A percentile compares a stretch with the other conserved stretches of the same genome.
Conservation (phyloP, 2,797 vertebrate genomes). For the Buceros bicornis region DNA sequence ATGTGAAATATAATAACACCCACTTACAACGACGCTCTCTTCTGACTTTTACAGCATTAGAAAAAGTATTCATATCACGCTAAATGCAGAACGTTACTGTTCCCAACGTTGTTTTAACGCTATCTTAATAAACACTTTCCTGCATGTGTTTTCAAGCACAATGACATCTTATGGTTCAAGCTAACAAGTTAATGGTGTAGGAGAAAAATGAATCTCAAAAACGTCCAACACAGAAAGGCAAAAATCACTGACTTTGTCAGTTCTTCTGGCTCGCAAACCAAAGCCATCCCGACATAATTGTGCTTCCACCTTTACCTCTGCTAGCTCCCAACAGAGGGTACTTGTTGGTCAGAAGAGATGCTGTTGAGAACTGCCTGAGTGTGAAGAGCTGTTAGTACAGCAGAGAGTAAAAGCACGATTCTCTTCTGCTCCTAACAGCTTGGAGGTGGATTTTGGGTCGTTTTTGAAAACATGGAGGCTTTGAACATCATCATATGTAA, state of each 20-base stretch:
- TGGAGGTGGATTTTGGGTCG: neutral
- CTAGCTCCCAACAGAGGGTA: neutral
- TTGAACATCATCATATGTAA: neutral
- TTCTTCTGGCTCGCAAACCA: neutral
- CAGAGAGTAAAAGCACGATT: accelerated
- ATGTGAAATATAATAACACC: neutral
- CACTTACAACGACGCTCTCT: neutral
- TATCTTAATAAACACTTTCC: neutral
- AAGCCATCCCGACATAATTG: neutral
- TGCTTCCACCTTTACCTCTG: neutral
- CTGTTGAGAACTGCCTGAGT: neutral
- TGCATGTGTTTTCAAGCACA: neutral
- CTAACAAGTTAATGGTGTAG: neutral
- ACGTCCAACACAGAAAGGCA: neutral
- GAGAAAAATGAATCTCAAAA: neutral
- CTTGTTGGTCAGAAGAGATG: neutral
- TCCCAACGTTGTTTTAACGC: neutral
- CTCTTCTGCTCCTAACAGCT: neutral
- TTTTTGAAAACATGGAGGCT: neutral
- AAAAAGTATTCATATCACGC: neutral
- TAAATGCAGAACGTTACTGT: neutral
- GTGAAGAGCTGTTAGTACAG: neutral
- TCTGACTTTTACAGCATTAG: neutral
- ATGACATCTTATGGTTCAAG: neutral
- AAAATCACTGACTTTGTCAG: neutral